These are phyloP conservation scores for Phocoena sinus DNA, from an alignment of 2,113 vertebrate species.

Conservation along the genomic window DNA sequence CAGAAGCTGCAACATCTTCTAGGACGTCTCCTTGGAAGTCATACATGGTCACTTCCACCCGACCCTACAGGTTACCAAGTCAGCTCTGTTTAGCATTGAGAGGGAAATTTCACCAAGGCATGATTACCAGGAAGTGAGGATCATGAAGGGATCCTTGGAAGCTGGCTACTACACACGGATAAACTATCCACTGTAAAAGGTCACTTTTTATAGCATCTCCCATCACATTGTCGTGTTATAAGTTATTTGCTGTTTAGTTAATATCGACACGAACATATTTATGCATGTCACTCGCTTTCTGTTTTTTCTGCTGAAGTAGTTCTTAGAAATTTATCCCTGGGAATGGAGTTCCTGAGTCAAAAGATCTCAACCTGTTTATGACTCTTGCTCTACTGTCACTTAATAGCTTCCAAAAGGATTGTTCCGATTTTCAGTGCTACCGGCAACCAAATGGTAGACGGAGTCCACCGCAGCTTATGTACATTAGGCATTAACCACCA, in stretches of 20 bases:
- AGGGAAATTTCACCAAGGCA: not conserved
- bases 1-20: not conserved
- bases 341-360: not conserved
- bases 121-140: not conserved
- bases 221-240: accelerated
- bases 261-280: not conserved
- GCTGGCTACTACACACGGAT: not conserved
- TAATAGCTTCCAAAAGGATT: not conserved
- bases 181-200: too few species aligned
- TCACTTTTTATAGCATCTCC: too few species aligned
- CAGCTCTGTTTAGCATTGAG: not conserved
- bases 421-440: not conserved
- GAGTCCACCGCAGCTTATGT: not conserved
- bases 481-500: not conserved
- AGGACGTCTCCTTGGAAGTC: not conserved
- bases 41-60: accelerated
- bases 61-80: not conserved
- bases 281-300: accelerated
- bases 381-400: not conserved
- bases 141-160: not conserved
- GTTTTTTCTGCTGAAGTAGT: not conserved
- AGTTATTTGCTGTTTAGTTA: not conserved
- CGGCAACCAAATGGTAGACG: not conserved
- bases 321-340: not conserved
- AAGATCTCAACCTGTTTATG: not conserved